Evolutionary conservation across 2,113 vertebrate genomes (phyloP).

Genomic region (Brachyhypopomus gauderio): DNA sequence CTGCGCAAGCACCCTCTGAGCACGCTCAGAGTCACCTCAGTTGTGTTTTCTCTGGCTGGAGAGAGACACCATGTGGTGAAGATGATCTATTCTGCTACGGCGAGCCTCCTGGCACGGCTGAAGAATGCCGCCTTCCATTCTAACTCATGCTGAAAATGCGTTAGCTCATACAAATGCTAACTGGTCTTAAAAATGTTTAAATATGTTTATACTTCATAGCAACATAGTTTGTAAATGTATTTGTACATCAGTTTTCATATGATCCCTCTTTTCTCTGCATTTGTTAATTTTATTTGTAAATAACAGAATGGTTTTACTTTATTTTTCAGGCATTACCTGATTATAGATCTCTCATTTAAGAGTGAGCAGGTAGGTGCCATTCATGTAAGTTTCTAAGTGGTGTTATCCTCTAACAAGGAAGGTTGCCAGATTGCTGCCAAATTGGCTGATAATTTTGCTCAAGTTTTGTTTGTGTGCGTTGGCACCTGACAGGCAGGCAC

Average conservation of each 20-base stretch:
- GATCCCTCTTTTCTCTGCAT: no score
- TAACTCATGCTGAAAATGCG: background rate
- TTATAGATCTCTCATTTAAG: no score
- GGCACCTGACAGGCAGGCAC: constrained; percentile 63
- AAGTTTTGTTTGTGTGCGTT: constrained; percentile 62
- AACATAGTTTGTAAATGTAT: background rate
- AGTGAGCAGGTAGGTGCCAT: no score
- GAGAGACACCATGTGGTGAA: constrained; percentile 83
- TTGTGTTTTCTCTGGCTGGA: constrained; percentile 72
- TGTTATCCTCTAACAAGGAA: constrained; percentile 28
- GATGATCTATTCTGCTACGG: constrained; percentile 64
- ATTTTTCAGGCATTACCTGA: background rate
- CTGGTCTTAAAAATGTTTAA: background rate
- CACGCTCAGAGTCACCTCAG: background rate
- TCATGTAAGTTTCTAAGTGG: background rate
- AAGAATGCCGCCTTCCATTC: constrained; percentile 24
- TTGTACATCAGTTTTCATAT: no score
- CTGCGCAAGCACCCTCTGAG: background rate
- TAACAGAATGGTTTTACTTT: background rate
- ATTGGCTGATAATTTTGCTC: constrained; percentile 54
- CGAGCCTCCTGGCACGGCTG: constrained; percentile 33
- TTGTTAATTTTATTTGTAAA: no score
- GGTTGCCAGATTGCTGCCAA: constrained; percentile 44
- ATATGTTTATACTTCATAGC: no score
- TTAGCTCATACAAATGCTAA: background rate